These are phyloP conservation scores for Acipenser ruthenus DNA, from an alignment of 2,797 vertebrate genomes.

Conservation along the genomic window DNA sequence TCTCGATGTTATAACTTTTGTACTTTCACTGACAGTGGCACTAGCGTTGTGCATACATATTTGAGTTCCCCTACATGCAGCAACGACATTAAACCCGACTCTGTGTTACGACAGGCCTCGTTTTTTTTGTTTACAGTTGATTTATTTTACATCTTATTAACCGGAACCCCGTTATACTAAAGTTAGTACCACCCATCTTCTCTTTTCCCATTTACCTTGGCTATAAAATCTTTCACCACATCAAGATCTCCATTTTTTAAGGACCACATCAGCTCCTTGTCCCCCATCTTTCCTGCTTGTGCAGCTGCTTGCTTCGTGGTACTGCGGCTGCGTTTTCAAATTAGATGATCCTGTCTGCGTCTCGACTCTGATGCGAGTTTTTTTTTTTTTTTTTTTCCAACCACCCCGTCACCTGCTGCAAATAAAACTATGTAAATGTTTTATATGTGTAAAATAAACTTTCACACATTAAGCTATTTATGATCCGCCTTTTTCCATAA, in stretches of 20 bases:
- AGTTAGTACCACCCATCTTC: too few relatives aligned
- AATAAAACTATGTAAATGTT: slow-evolving; percentile 2
- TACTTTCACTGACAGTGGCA: too few relatives aligned
- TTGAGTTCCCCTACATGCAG: too few relatives aligned
- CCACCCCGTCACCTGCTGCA: not conserved
- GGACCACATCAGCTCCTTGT: slow-evolving; percentile 85
- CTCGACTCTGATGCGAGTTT: not conserved
- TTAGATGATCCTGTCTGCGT: not conserved
- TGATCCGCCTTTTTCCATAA: slow-evolving; percentile 57
- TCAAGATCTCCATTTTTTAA: slow-evolving; percentile 87
- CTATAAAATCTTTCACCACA: slow-evolving; percentile 69
- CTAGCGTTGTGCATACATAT: too few relatives aligned
- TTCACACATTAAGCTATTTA: slow-evolving; percentile 29
- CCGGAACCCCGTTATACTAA: too few relatives aligned
- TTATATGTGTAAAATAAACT: slow-evolving; percentile 34
- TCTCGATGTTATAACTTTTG: too few relatives aligned
- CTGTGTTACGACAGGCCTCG: too few relatives aligned
- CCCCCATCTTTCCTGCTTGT: slow-evolving; percentile 58
- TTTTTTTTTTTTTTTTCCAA: not conserved
- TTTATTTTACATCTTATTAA: too few relatives aligned
- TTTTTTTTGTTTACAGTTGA: too few relatives aligned
- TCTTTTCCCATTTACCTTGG: slow-evolving; percentile 57
- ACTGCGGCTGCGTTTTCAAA: slow-evolving; percentile 33
- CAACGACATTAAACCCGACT: too few relatives aligned
- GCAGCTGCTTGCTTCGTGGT: slow-evolving; percentile 19